Percentiles rank a stretch among this genome's conserved stretches.
phyloP scores from a whole-genome alignment of 1,140 invertebrate genomes.

The Dufourea novaeangliae region DNA sequence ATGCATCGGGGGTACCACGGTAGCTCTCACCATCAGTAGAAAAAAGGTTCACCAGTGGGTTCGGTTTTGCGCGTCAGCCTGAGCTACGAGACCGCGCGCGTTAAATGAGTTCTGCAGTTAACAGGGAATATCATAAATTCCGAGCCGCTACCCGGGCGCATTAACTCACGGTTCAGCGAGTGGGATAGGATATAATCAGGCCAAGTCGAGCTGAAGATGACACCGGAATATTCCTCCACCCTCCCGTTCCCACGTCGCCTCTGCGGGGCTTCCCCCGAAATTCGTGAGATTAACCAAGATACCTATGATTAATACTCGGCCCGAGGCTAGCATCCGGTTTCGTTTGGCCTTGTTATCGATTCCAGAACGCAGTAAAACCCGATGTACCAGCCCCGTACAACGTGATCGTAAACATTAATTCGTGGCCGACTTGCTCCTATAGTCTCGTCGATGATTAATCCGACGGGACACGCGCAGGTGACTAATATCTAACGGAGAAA shows the following conservation, averaged over 20 bases:
- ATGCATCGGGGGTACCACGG: not conserved
- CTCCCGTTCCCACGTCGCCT: not conserved
- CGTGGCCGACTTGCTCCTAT: not conserved
- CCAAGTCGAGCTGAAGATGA: conserved; percentile 47
- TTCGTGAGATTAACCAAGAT: conserved; percentile 53
- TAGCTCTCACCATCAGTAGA: too few species aligned
- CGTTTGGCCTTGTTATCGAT: conserved; percentile 49
- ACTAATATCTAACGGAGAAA: not conserved
- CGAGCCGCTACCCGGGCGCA: conserved; percentile 9
- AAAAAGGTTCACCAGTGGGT: not conserved
- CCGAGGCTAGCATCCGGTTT: conserved; percentile 32
- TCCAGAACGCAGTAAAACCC: conserved; percentile 15
- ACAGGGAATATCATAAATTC: conserved; percentile 51
- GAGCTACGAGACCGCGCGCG: not conserved
- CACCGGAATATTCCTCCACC: conserved; percentile 21
- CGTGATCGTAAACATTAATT: conserved; percentile 39
- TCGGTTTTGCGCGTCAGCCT: conserved; percentile 24
- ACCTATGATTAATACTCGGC: conserved; percentile 52
- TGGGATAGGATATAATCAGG: conserved; percentile 50
- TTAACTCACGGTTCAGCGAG: conserved; percentile 30
- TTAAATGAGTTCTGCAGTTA: conserved; percentile 49
- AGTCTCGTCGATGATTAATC: conserved; percentile 34
- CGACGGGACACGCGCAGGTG: not conserved
- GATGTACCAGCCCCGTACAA: not conserved
- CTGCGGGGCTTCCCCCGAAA: conserved; percentile 5